Percentiles rank a stretch among this genome's conserved stretches.
Evolutionary conservation across 2,888 invertebrate species (phyloP).

Genomic region (Clitarchus hookeri): DNA sequence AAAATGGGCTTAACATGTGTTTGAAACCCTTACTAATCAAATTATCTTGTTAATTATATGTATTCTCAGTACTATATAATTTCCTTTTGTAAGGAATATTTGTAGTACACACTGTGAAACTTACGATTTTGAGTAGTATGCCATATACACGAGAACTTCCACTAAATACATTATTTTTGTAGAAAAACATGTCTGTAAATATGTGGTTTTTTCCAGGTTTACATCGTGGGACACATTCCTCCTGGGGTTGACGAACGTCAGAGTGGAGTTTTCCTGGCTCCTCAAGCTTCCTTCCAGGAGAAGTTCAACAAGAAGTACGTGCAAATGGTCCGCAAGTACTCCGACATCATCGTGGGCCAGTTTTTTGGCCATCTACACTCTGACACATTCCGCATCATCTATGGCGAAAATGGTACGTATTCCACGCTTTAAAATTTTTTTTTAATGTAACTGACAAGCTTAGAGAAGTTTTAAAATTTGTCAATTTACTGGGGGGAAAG

Average conservation of each 20-base stretch:
- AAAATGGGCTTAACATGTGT: too few relatives aligned
- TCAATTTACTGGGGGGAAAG: too few relatives aligned
- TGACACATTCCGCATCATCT: conserved; percentile 86
- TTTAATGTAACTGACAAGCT: too few relatives aligned
- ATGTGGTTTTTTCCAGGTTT: conserved; percentile 66
- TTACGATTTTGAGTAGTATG: too few relatives aligned
- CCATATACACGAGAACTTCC: too few relatives aligned
- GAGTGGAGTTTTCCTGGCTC: conserved; percentile 60
- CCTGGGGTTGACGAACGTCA: conserved; percentile 85
- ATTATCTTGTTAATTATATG: too few relatives aligned
- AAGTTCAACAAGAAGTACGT: conserved; percentile 79
- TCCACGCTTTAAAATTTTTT: background rate
- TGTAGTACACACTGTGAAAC: too few relatives aligned
- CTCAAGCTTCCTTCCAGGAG: conserved; percentile 66
- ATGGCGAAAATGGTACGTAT: conserved; percentile 70
- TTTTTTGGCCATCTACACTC: conserved; percentile 93
- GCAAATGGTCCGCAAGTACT: conserved; percentile 72
- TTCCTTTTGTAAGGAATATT: too few relatives aligned
- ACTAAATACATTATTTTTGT: background rate
- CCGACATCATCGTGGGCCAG: conserved; percentile 84
- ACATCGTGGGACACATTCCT: conserved; percentile 87
- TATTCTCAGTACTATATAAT: too few relatives aligned
- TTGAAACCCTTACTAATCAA: too few relatives aligned
- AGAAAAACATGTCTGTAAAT: background rate
- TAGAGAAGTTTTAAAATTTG: too few relatives aligned